Conservation (phyloP, 30 jellyfish, hydroid and myxozoan genomes). For the Turritopsis dohrnii region DNA sequence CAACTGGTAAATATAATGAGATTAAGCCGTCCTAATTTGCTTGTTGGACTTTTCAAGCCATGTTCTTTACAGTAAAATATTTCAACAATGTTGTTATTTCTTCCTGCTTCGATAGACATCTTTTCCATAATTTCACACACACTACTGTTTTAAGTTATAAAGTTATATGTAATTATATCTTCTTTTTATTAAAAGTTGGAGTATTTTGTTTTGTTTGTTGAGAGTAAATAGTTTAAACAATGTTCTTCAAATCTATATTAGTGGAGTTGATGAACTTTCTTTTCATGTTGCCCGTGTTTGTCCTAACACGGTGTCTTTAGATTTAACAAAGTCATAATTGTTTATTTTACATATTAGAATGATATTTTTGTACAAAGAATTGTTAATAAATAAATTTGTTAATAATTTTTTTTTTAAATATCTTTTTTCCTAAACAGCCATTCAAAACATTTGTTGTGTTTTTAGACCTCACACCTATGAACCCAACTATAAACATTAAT, state of each 20-base stretch:
- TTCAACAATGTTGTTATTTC: neutral
- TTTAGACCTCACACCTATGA: too few species aligned
- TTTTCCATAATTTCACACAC: too few species aligned
- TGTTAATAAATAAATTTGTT: neutral
- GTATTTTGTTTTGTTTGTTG: neutral
- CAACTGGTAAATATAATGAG: neutral
- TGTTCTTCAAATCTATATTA: neutral
- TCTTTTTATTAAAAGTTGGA: neutral
- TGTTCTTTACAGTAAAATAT: neutral
- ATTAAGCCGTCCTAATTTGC: neutral
- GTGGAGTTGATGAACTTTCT: neutral
- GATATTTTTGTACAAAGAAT: neutral
- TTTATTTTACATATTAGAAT: neutral
- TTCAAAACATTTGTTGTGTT: too few species aligned
- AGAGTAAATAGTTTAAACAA: neutral
- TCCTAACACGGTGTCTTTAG: neutral
- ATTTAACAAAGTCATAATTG: neutral
- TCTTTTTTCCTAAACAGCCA: neutral
- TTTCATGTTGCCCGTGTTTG: neutral
- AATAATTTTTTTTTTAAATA: neutral
- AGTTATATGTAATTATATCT: neutral
- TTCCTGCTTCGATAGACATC: neutral
- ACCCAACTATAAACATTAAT: too few species aligned
- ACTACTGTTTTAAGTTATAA: too few species aligned
- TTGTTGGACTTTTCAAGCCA: neutral